Evolutionary conservation across 1,140 invertebrate genomes (phyloP), one percentile per base, ranked within the genome.

Genomic region (Hyposmocoma kahamanoa): DNA sequence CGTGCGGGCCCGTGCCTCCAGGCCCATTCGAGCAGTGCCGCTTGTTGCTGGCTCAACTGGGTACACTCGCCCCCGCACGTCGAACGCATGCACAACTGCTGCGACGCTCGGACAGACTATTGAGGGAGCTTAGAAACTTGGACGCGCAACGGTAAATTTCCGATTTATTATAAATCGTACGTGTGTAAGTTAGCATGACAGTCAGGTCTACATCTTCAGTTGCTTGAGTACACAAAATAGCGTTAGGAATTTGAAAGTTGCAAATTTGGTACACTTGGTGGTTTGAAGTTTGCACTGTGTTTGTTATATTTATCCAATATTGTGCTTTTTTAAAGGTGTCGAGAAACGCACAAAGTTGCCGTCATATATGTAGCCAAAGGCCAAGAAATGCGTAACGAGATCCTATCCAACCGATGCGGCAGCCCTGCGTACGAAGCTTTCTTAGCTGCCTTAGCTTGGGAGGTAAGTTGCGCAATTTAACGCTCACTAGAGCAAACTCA

Each of bases 311-410:
- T n/a, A n/a, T n/a, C n/a, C n/a, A n/a, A n/a, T n/a, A n/a, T n/a
- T n/a, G n/a, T n/a, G n/a, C n/a, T n/a, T 19, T 22, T 41, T 77
- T 82, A 19, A 72, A 93, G 93, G 68, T 94, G 95, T 61, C 90
- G 98, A 19, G 98, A 99, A 76, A 98, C 97, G 0, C 98, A 99
- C 82, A 99, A 99, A 87, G 95, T 99, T 69, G 98, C 98, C 8
- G 97, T 99, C 1, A 98, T 99, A 60, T 99, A 99, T 85, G 97
- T 99, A 0, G 96, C 93, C 19, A 92, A 94, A 15, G 98, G 98
- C 0, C 98, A 99, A 77, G 98, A 99, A 84, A 97, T 98, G 57
- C 97, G 98, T 71, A 94, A 93, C 85, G 92, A 96, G 1, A 98
- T 99, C 58, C 82, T 99, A 2, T 86, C 84, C 0, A 86, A 88